Evolutionary conservation across 2,888 invertebrate species (phyloP).

Genomic region (Rhingia rostrata): DNA sequence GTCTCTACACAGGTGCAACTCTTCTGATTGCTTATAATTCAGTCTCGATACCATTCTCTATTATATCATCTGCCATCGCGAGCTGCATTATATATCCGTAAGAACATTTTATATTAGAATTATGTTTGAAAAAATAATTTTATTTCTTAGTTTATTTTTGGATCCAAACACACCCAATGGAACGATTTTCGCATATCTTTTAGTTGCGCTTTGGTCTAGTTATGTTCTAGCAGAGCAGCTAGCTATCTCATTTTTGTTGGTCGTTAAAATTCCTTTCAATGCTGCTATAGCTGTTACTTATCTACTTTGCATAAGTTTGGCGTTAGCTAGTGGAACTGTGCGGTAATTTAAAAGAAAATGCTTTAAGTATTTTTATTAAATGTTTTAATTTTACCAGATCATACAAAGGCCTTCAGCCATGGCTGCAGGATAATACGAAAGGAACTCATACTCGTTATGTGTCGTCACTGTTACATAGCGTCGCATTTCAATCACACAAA

Average conservation of each 20-base stretch:
- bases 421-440: conserved; percentile 91
- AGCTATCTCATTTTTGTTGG: conserved; percentile 90
- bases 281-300: conserved; percentile 92
- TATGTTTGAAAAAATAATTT: background rate
- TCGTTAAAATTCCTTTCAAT: conserved; percentile 90
- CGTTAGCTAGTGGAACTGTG: conserved; percentile 90
- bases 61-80: conserved; percentile 89
- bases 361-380: conserved; percentile 78
- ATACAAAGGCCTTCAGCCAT: conserved; percentile 90
- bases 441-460: conserved; percentile 91
- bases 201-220: conserved; percentile 91
- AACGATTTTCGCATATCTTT: conserved; percentile 86
- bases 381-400: conserved; percentile 83
- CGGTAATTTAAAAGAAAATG: conserved; percentile 84
- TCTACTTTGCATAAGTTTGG: conserved; percentile 88
- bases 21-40: conserved; percentile 92
- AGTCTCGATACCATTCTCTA: conserved; percentile 91
- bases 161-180: conserved; percentile 80
- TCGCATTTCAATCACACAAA: conserved; percentile 86
- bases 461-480: conserved; percentile 89
- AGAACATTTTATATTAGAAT: conserved; percentile 78
- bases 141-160: conserved; percentile 77
- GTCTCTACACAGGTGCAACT: conserved; percentile 93
- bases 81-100: conserved; percentile 90
- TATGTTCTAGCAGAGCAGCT: conserved; percentile 94